Conservation (phyloP, 2,113 vertebrate genomes). For the Megaptera novaeangliae region DNA sequence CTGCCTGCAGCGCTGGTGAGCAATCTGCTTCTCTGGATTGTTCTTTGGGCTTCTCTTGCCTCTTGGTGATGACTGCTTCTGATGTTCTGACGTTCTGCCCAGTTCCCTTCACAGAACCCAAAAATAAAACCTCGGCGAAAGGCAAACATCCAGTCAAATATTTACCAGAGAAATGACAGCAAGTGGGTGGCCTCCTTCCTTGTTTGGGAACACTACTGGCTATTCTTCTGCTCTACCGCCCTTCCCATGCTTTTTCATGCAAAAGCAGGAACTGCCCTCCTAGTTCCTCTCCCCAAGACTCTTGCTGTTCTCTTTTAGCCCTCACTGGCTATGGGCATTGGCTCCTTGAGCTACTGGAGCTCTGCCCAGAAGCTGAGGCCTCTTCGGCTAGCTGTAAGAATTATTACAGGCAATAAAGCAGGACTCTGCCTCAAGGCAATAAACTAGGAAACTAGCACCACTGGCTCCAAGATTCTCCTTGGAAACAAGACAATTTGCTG, state of each 20-base stretch:
- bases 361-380: not conserved
- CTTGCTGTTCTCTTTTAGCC: not conserved
- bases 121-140: not conserved
- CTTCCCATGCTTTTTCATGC: not conserved
- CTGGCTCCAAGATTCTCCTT: not conserved
- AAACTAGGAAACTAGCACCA: slow-evolving; percentile 3
- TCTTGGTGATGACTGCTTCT: not conserved
- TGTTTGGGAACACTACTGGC: not conserved
- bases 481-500: not conserved
- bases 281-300: not conserved
- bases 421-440: not conserved
- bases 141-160: slow-evolving; percentile 64
- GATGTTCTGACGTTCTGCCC: not conserved
- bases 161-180: slow-evolving; percentile 47
- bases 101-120: not conserved
- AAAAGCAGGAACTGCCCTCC: not conserved
- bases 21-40: not conserved
- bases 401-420: slow-evolving; percentile 42
- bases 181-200: not conserved
- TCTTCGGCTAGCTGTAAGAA: slow-evolving; percentile 17
- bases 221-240: not conserved
- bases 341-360: not conserved
- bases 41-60: not conserved
- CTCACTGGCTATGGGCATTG: not conserved
- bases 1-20: not conserved